phyloP scores from a whole-genome alignment of 2,113 vertebrate species.

The Anseranas semipalmata region DNA sequence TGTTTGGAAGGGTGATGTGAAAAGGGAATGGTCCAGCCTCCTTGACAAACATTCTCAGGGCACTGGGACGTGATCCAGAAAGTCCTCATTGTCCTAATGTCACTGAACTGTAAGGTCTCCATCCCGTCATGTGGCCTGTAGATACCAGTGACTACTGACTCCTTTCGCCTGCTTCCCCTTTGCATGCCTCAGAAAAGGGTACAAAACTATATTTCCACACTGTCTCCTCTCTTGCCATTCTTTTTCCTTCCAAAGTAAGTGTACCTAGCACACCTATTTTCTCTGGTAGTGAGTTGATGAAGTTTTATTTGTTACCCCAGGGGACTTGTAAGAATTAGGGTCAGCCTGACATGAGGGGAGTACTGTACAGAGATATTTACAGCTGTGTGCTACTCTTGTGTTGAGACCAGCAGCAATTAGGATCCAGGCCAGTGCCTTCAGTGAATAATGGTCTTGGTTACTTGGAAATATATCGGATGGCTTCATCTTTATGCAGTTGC shows the following conservation, averaged over 20 bases:
- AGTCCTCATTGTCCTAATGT: not conserved
- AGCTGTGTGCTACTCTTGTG: constrained; percentile 19
- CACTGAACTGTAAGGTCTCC: not conserved
- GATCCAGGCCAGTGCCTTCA: constrained; percentile 64
- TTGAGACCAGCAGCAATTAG: constrained; percentile 54
- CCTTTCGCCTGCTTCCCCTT: not conserved
- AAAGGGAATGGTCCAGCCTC: not conserved
- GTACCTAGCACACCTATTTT: constrained; percentile 24
- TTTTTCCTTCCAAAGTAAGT: not conserved
- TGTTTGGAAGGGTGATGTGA: not conserved
- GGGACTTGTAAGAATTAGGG: constrained; percentile 13
- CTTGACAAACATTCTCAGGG: not conserved
- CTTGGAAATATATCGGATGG: constrained; percentile 69
- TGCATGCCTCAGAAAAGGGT: not conserved
- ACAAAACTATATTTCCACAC: not conserved
- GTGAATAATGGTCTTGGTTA: constrained; percentile 61
- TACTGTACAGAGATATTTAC: constrained; percentile 50
- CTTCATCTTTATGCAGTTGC: constrained; percentile 62
- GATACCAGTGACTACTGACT: not conserved
- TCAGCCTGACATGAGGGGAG: constrained; percentile 43
- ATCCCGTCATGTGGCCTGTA: not conserved
- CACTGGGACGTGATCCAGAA: not conserved
- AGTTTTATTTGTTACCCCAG: not conserved
- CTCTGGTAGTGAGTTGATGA: not conserved
- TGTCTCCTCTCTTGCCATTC: not conserved